Base-by-base conservation (phyloP, 2,797 vertebrate species). In the Sebastes vulpes region DNA sequence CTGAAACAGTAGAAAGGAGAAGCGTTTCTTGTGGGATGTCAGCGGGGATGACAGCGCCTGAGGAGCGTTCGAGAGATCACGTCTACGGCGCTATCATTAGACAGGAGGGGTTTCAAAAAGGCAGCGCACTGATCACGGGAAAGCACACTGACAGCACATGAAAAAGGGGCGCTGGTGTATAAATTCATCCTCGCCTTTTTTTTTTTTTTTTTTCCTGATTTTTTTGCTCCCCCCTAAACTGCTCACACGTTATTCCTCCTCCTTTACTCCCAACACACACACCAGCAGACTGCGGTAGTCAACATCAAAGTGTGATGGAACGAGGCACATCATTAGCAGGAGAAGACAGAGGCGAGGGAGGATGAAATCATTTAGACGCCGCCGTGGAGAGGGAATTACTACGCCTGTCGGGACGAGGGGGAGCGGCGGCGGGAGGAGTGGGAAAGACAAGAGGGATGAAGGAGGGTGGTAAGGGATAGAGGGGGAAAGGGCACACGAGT, bases 241-340 rank as follows among this genome's bases (percentile, higher is more conserved):
- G 66, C 67, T 87, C 82, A 14, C 72, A 77, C 72, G 66, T 68
- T 66, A 80, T 71, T 76, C 70, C 75, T 70, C 38, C 65, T 64
- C 38, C 68, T 54, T 16, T 11, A 18, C 59, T 72, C 66, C 56
- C 46, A 64, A 65, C 66, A 80, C 61, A 66, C 69, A 71, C 65
- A 46, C 31, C 42, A 26, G 65, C 42, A 63, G 48, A 84, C 65
- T 63, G 72, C 75, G 83, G 23, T 83, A 85, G 79, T 93, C 84
- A 18, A 94, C 93, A 95, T 95, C 94, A 95, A 95, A 95, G 94
- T 53, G 10, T 65, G 80, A 86, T 74, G 88, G 83, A 92, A 89
- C 59, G 83, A 82, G 83, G 84, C 85, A 75, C 91, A 93, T 94
- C 93, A 92, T 96, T 95, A 96, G 91, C 77, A 66, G 83, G 67